Evolutionary conservation across 1,140 invertebrate species (phyloP).

Genomic region (Battus philenor): DNA sequence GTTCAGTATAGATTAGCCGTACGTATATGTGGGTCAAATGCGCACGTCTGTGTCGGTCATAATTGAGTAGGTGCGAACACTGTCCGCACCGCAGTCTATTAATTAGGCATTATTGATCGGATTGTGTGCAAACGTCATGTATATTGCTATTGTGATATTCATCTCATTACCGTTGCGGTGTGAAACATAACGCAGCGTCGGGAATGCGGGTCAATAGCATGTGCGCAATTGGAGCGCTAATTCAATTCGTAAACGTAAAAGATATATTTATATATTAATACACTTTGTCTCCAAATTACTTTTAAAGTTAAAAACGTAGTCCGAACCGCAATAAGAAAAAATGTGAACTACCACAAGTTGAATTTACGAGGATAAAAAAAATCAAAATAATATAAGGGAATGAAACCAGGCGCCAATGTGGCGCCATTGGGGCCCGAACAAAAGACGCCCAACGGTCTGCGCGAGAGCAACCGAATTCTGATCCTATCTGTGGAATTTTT

Average conservation of each 20-base stretch:
- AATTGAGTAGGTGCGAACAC: conserved; percentile 23
- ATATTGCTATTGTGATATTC: conserved; percentile 40
- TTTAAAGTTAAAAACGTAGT: no score
- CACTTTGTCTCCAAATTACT: no score
- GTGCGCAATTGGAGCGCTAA: conserved; percentile 29
- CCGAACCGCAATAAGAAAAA: no score
- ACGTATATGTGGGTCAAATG: conserved; percentile 13
- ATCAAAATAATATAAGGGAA: no score
- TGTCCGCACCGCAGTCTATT: conserved; percentile 33
- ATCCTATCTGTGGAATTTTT: conserved; percentile 20
- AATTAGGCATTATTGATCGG: conserved; percentile 67
- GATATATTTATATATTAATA: no score
- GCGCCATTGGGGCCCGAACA: conserved; percentile 30
- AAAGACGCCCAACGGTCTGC: conserved; percentile 51
- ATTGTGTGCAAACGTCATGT: conserved; percentile 41
- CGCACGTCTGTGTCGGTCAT: not conserved
- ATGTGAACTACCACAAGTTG: no score
- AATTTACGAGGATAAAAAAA: no score
- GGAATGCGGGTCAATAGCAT: conserved; percentile 62
- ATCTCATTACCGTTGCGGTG: conserved; percentile 59
- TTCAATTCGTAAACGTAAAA: not conserved
- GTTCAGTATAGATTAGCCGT: no score
- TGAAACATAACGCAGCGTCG: conserved; percentile 57
- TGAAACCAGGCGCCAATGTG: conserved; percentile 37
- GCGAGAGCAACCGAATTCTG: conserved; percentile 25